Base-by-base conservation (phyloP, 2,888 invertebrate genomes). In the Lordiphosa andalusiaca region DNA sequence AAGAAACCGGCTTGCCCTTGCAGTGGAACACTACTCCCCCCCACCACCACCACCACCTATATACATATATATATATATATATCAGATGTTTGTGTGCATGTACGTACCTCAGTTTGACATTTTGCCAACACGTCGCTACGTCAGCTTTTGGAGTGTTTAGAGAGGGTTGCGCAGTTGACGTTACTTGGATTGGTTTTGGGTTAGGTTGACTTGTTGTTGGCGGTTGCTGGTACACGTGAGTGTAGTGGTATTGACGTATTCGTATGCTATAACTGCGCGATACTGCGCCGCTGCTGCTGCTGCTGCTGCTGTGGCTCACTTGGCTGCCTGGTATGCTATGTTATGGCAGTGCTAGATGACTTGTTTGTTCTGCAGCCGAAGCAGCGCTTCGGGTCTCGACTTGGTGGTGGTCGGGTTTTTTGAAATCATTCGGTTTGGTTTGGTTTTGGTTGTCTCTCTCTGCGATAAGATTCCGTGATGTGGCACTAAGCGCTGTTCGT, bases 401-500 rank as follows among this genome's bases (percentile, higher is more conserved):
- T 78, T 61, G 80, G 50, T 56, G 59, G 62, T 58, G 56, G 72
- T 63, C 71, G 48, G 25, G 57, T 52, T 50, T 30, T 48, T 16
- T 19, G 41, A 41, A 49, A 58, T 57, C 53, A 67, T 62, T 58
- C 71, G 66, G 55, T 72, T 57, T 75, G 69, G 36, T 53, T 61
- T 56, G 42, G 44, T 53, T 53, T 53, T 54, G 53, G 44, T 37
- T 67, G 30, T 47, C 23, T 46, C 69, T 71, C 78, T 71, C 70
- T 71, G 84, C 77, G 77, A 77, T 77, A 77, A 77, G 77, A 77
- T 83, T 67, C 83, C 77, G 77, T 77, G 77, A 77, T 83, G 84
- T 73, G 81, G 84, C 81, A 84, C 84, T 80, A 80, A 84, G 80
- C 80, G 80, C 84, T 82, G 84, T 84, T 80, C 80, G 78, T 72